A percentile compares a stretch with the other conserved stretches of the same genome.
Conservation (phyloP, 2,797 vertebrate species). For the Myiotriccus ornatus region DNA sequence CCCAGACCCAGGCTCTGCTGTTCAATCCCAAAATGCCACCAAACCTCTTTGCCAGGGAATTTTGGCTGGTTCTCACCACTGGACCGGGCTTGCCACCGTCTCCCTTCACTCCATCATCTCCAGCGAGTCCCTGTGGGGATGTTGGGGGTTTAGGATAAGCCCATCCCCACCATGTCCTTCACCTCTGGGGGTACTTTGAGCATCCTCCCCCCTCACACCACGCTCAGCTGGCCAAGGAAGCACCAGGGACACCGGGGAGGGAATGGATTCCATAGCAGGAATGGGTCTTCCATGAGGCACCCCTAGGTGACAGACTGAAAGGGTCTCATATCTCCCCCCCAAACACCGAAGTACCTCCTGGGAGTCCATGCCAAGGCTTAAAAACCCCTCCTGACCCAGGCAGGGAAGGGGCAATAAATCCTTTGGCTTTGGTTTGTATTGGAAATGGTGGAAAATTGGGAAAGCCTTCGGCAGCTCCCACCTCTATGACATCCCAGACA, state of each 20-base stretch:
- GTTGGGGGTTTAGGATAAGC: neutral
- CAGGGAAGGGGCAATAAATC: neutral
- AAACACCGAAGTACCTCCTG: neutral
- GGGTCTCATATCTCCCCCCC: neutral
- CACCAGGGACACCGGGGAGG: fast-evolving
- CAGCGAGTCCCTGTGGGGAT: slow-evolving; percentile 75
- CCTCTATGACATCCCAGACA: neutral
- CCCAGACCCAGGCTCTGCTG: neutral
- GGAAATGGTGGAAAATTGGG: neutral
- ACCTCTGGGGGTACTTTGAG: fast-evolving
- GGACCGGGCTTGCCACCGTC: slow-evolving; percentile 76
- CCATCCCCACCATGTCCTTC: fast-evolving
- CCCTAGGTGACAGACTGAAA: neutral
- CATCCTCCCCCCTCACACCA: neutral
- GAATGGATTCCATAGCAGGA: fast-evolving
- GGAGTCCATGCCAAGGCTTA: neutral
- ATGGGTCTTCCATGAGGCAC: neutral
- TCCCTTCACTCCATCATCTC: slow-evolving; percentile 78
- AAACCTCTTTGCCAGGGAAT: neutral
- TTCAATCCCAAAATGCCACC: neutral
- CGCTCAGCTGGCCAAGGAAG: fast-evolving
- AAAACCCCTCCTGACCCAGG: neutral
- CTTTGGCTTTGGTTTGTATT: neutral
- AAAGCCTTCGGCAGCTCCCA: neutral
- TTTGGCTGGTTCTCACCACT: slow-evolving; percentile 65